Base-by-base conservation (phyloP, 1,140 invertebrate genomes). In the Musca domestica region DNA sequence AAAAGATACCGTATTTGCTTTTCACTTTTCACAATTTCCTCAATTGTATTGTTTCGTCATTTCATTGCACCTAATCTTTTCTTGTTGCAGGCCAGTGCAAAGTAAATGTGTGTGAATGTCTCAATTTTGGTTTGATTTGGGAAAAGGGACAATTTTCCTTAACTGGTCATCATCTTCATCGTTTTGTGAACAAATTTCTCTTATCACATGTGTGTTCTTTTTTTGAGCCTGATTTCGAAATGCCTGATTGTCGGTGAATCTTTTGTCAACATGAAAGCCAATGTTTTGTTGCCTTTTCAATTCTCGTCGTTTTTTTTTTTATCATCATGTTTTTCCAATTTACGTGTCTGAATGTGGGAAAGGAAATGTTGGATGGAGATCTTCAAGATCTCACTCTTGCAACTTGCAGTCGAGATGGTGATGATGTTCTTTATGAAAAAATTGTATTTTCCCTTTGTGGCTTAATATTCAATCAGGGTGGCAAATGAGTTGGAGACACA, bases 401-500 rank as follows among this genome's bases (percentile, higher is more conserved):
- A n/a, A n/a, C n/a, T n/a, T n/a, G n/a, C n/a, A n/a, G n/a, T n/a
- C n/a, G n/a, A n/a, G n/a, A n/a, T n/a, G n/a, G n/a, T n/a, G n/a
- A n/a, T n/a, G n/a, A n/a, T n/a, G n/a, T n/a, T n/a, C n/a, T n/a
- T n/a, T n/a, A n/a, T n/a, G 10, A n/a, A 54, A 54, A 6, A 56
- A 56, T 25, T 56, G 23, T 56, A 56, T 23, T 56, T 56, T 56
- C 52, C 27, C 27, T 56, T 25, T 56, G 52, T 56, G 52, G 52
- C 52, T 56, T 56, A 58, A 25, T 66, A 56, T n/a, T 47, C 66
- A 56, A 67, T 67, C 65, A 58, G 66, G 66, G 66, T 67, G 54
- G 66, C 66, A 67, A 47, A 25, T n/a, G n/a, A n/a, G n/a, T n/a
- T n/a, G n/a, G n/a, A n/a, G n/a, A n/a, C n/a, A n/a, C n/a, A n/a